Percentiles rank a stretch among this genome's conserved stretches.
Conservation (phyloP, 2,797 vertebrate species). For the Simalia tracyae region DNA sequence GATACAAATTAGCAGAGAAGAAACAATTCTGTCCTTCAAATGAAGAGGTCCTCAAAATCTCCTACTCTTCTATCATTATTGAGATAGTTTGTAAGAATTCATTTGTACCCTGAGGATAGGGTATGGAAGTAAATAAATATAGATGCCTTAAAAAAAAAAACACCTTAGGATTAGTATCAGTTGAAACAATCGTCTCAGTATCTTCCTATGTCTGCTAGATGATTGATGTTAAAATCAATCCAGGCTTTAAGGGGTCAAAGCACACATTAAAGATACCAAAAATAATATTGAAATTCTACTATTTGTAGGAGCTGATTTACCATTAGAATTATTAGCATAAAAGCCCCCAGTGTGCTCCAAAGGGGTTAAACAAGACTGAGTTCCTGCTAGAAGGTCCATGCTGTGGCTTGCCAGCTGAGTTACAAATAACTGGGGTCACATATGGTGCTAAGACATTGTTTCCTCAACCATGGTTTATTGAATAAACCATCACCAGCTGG, state of each 20-base stretch:
- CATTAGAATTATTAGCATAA: neutral
- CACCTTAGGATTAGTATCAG: neutral
- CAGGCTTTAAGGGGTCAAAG: slow-evolving; percentile 51
- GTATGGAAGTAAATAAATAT: neutral
- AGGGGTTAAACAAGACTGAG: neutral
- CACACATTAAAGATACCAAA: neutral
- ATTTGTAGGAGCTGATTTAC: neutral
- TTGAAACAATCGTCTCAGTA: slow-evolving; percentile 40
- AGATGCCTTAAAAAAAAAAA: neutral
- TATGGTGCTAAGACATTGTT: neutral
- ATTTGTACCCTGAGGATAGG: too few species aligned
- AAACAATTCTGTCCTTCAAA: neutral
- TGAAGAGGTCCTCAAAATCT: neutral
- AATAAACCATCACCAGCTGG: neutral
- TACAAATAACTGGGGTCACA: neutral
- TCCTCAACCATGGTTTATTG: neutral
- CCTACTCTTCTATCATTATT: neutral
- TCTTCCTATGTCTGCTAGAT: slow-evolving; percentile 24
- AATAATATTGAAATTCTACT: slow-evolving; percentile 20
- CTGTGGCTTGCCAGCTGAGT: neutral
- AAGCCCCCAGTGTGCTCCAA: neutral
- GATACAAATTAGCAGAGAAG: neutral
- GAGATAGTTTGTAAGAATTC: neutral
- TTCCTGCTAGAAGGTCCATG: neutral
- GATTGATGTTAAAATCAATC: slow-evolving; percentile 53